Evolutionary conservation across 2,797 vertebrate genomes (phyloP), one percentile per base, ranked within the genome.

Genomic region (Sebastes goodei): DNA sequence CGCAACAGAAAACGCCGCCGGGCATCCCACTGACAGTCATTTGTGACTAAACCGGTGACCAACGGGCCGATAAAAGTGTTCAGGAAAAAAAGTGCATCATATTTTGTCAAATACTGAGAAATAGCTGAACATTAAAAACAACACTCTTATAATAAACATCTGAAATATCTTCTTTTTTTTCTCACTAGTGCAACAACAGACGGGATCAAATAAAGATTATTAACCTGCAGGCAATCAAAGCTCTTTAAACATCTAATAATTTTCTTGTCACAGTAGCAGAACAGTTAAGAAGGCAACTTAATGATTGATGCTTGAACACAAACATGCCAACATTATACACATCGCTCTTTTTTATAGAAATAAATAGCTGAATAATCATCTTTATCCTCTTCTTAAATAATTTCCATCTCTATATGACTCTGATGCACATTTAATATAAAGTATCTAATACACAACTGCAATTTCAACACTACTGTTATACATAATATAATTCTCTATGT

Each of bases 311-410:
- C 94, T 93, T 82, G 76, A 95, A 95, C 95, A 96, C 94, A 96
- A 96, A 96, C 96, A 97, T 96, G 96, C 96, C 94, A 96, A 96
- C 95, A 95, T 93, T 95, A 94, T 95, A 96, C 94, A 96, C 95
- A 89, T 94, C 75, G 92, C 91, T 94, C 91, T 88, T 89, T 92
- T 91, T 88, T 92, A 96, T 95, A 97, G 93, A 97, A 96, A 97
- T 96, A 97, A 96, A 97, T 96, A 96, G 91, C 89, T 95, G 91
- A 94, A 92, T 92, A 89, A 94, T 95, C 93, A 92, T 94, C 90
- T 96, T 94, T 93, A 95, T 94, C 93, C 89, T 96, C 91, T 96
- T 94, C 94, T 95, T 96, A 96, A 96, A 96, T 96, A 96, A 94
- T 96, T 91, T 96, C 95, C 94, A 94, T 96, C 94, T 96, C 90